Evolutionary conservation across 1,140 invertebrate genomes (phyloP), one percentile per base, ranked within the genome.

Genomic region (Trypoxylus dichotomus): DNA sequence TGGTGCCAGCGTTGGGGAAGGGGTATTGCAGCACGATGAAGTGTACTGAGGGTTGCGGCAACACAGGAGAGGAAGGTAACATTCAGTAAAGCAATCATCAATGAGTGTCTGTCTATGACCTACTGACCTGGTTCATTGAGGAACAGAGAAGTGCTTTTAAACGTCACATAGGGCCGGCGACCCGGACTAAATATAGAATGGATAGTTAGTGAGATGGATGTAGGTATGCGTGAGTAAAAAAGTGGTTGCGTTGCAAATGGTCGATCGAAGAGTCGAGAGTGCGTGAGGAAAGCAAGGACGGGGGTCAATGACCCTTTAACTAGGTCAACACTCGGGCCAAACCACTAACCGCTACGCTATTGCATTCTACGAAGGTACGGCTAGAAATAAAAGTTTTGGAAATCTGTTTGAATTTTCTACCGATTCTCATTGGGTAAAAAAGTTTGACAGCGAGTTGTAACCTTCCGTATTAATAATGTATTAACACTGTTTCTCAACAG

Each of bases 71-170:
- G 15, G 47, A 54, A 54, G 15, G 60, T 68, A 68, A 68, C 60
- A 24, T 68, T 68, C 24, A 29, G 60, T 68, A 24, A 68, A 21
- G 60, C 60, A 68, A 68, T 68, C 60, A 68, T 68, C 60, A 68
- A 68, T 68, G 60, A 68, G 24, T 68, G 60, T 68, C 60, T 68
- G 60, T 24, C 60, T 68, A 68, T 68, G 60, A 68, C 60, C 60
- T 68, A 68, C 60, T 68, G 60, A 68, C 60, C 60, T 68, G 60
- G 60, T 68, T 68, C 60, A 68, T 68, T 68, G 60, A 68, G 21
- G 21, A 68, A 68, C 60, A 25, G 21, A 68, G 60, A 68, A 24
- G 60, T 24, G 60, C 60, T 68, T 68, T 68, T 68, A 68, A 24
- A 68, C 60, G 60, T 6, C 60, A 24, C 60, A 29, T 68, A 15